Evolutionary conservation across 2,113 vertebrate species (phyloP).

Genomic region (Cathartes aura): DNA sequence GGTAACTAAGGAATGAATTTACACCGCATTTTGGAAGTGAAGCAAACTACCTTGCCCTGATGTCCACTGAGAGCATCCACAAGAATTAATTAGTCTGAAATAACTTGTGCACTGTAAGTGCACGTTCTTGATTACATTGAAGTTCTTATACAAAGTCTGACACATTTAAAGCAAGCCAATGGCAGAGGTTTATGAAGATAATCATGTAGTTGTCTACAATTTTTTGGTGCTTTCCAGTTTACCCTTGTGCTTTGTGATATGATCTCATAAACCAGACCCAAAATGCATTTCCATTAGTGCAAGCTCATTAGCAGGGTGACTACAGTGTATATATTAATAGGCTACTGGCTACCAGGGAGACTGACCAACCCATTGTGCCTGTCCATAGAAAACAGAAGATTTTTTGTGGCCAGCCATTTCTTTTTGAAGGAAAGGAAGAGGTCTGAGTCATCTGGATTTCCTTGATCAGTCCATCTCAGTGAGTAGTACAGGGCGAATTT

Average conservation of each 20-base stretch:
- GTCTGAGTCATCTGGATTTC: slow-evolving; percentile 14
- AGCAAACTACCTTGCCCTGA: neutral
- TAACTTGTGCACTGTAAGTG: neutral
- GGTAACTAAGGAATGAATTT: neutral
- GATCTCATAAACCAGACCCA: neutral
- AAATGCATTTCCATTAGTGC: neutral
- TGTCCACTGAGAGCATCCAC: neutral
- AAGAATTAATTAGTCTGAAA: neutral
- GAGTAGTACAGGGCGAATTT: neutral
- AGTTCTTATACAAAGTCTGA: neutral
- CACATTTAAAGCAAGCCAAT: neutral
- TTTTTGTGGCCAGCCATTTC: neutral
- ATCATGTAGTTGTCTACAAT: neutral
- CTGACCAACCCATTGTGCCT: neutral
- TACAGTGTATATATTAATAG: neutral
- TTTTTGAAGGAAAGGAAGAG: neutral
- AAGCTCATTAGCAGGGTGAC: neutral
- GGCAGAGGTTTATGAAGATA: neutral
- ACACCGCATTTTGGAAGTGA: neutral
- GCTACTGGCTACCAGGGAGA: neutral
- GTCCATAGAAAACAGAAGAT: neutral
- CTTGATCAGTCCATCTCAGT: neutral
- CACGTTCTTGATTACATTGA: neutral
- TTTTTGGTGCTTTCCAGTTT: slow-evolving; percentile 44
- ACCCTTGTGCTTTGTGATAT: neutral